A percentile compares a stretch with the other conserved stretches of the same genome.
phyloP scores from a whole-genome alignment of 2,797 vertebrate species.

The Pempheris klunzingeri region DNA sequence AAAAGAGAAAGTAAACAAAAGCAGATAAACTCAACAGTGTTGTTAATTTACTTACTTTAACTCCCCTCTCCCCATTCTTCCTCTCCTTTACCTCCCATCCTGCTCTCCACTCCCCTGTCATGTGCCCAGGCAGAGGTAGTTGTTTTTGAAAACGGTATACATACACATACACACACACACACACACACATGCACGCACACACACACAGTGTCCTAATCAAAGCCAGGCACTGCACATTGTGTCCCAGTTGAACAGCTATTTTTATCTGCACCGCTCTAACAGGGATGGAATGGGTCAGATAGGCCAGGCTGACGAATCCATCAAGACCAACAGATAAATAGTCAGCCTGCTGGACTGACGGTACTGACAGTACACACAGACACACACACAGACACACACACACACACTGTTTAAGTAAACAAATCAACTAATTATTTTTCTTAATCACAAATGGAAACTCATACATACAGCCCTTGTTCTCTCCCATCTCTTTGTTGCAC shows the following conservation, averaged over 20 bases:
- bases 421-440: constrained; percentile 18
- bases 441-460: constrained; percentile 27
- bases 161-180: constrained; percentile 25
- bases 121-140: constrained; percentile 64
- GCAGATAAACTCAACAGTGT: constrained; percentile 5
- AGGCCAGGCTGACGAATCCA: constrained; percentile 72
- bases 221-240: constrained; percentile 80
- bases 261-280: constrained; percentile 70
- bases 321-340: constrained; percentile 70
- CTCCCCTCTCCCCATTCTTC: constrained; percentile 6
- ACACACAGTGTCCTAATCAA: constrained; percentile 76
- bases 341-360: constrained; percentile 23
- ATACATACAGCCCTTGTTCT: background rate
- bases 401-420: constrained; percentile 32
- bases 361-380: background rate
- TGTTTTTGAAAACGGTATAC: constrained; percentile 55
- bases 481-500: background rate
- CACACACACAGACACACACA: constrained; percentile 22
- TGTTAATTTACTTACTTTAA: constrained; percentile 27
- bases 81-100: constrained; percentile 39
- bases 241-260: constrained; percentile 81
- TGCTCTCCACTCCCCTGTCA: constrained; percentile 37
- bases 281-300: constrained; percentile 74
- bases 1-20: constrained; percentile 17
- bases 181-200: constrained; percentile 31